Evolutionary conservation across 1,140 invertebrate genomes (phyloP).

Genomic region (Limonius californicus): DNA sequence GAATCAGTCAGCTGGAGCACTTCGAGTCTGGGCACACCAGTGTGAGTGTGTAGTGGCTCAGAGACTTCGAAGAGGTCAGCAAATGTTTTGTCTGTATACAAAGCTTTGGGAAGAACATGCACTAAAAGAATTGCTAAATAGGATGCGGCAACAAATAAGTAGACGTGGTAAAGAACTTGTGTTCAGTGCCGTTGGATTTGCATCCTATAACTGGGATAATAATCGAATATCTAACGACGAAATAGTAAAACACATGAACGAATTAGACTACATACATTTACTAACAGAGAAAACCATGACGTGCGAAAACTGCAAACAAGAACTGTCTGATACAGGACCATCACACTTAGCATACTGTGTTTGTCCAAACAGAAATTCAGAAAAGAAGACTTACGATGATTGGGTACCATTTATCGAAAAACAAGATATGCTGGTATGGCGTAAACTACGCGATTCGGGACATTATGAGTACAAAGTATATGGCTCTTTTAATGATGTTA

Average conservation of each 20-base stretch:
- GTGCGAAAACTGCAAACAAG: constrained; percentile 17
- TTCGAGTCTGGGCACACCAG: constrained; percentile 55
- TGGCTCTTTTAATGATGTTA: constrained; percentile 73
- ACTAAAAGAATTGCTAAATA: constrained; percentile 52
- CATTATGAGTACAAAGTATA: constrained; percentile 85
- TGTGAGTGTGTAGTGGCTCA: constrained; percentile 63
- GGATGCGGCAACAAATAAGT: constrained; percentile 48
- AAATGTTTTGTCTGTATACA: constrained; percentile 59
- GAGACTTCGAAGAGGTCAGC: constrained; percentile 56
- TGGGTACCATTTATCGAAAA: constrained; percentile 79
- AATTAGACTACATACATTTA: constrained; percentile 52
- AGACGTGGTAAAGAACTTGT: constrained; percentile 48
- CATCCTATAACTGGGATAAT: constrained; percentile 54
- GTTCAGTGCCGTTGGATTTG: constrained; percentile 47
- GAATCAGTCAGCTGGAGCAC: constrained; percentile 48
- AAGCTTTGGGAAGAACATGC: constrained; percentile 59
- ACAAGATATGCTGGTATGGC: constrained; percentile 77
- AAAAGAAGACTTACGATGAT: constrained; percentile 49
- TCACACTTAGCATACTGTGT: constrained; percentile 31
- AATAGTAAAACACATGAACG: constrained; percentile 50
- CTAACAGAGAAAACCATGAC: constrained; percentile 53
- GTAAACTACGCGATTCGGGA: constrained; percentile 58
- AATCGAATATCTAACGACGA: constrained; percentile 53
- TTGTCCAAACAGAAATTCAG: constrained; percentile 52
- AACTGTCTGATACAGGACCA: not conserved